phyloP scores from a whole-genome alignment of 2,113 vertebrate species.

The Myiopsitta monachus region DNA sequence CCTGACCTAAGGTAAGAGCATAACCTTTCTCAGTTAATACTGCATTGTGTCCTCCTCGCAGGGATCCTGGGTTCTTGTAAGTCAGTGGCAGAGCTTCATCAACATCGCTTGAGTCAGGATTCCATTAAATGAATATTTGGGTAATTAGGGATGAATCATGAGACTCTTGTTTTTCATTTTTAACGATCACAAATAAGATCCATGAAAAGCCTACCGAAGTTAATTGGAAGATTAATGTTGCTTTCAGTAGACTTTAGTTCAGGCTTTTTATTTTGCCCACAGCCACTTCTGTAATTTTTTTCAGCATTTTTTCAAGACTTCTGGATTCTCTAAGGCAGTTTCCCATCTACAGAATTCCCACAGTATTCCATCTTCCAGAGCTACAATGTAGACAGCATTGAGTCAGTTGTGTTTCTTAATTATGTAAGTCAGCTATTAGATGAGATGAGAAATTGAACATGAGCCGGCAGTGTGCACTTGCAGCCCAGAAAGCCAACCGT shows the following conservation, averaged over 20 bases:
- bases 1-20: neutral
- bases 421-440: neutral
- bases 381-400: rapidly evolving
- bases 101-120: neutral
- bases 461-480: rapidly evolving
- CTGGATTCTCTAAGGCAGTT: neutral
- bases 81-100: neutral
- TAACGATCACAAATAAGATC: slow-evolving; percentile 19
- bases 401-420: neutral
- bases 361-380: neutral
- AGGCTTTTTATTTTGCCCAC: neutral
- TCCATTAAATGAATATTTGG: slow-evolving; percentile 35
- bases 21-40: neutral
- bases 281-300: neutral
- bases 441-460: neutral
- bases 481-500: neutral
- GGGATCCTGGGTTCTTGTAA: neutral
- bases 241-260: neutral
- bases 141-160: slow-evolving; percentile 28
- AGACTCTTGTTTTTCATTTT: slow-evolving; percentile 11
- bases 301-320: neutral
- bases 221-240: slow-evolving; percentile 9
- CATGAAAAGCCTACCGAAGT: slow-evolving; percentile 3
- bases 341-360: neutral
- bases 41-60: neutral